Evolutionary conservation across 2,797 vertebrate species (phyloP).

Genomic region (Schizopygopsis malacanthus): DNA sequence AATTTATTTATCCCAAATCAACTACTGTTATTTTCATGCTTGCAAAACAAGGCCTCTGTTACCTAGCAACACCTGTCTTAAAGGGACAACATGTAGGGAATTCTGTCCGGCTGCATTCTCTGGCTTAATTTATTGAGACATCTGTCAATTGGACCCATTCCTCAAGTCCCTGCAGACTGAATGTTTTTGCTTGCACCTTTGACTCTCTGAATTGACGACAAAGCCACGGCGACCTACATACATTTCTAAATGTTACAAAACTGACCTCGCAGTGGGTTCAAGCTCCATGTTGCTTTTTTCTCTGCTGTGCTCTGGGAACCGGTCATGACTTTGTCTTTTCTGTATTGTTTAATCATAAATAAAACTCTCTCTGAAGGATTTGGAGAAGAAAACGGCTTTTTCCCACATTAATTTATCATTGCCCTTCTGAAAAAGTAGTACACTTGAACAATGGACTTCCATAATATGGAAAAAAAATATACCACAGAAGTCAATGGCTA

Average conservation of each 20-base stretch:
- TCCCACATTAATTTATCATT: not conserved
- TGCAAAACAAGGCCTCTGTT: constrained; percentile 56
- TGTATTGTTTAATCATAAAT: constrained; percentile 6
- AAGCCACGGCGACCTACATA: not conserved
- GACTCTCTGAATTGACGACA: not conserved
- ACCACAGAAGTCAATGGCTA: too few relatives aligned
- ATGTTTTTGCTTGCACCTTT: constrained; percentile 16
- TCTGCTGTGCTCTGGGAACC: not conserved
- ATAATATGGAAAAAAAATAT: too few relatives aligned
- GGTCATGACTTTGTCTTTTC: constrained; percentile 1
- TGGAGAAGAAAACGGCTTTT: not conserved
- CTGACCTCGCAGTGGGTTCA: not conserved
- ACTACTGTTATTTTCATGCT: constrained; percentile 36
- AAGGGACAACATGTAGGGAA: constrained; percentile 40
- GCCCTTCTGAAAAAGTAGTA: not conserved
- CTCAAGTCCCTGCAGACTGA: not conserved
- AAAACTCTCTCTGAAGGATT: not conserved
- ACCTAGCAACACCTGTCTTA: constrained; percentile 59
- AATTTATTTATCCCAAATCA: constrained; percentile 56
- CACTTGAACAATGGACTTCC: not conserved
- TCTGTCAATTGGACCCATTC: constrained; percentile 43
- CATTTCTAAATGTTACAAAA: not conserved
- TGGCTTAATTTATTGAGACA: constrained; percentile 43
- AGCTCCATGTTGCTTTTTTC: constrained; percentile 15
- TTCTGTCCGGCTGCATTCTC: constrained; percentile 33